These are phyloP conservation scores for Scaptomyza flava DNA, from an alignment of 2,888 invertebrate genomes.

Conservation along the genomic window DNA sequence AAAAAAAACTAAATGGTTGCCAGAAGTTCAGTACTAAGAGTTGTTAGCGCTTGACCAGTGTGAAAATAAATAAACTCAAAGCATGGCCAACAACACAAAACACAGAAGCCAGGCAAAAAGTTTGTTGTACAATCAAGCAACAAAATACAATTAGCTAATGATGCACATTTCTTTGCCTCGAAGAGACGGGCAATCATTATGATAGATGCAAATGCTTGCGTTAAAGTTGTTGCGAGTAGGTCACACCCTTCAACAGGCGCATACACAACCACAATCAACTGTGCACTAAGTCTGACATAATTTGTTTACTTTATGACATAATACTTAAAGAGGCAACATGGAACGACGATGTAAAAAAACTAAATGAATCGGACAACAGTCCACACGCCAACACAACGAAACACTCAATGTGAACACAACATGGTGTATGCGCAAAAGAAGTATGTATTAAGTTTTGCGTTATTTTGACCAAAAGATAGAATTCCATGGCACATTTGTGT, in stretches of 20 bases:
- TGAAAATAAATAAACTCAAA: constrained; percentile 18
- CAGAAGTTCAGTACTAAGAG: neutral
- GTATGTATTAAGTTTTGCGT: constrained; percentile 6
- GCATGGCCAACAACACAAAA: constrained; percentile 4
- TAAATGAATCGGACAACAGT: constrained; percentile 19
- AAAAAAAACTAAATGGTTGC: neutral
- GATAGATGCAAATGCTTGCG: constrained; percentile 52
- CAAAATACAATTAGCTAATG: constrained; percentile 27
- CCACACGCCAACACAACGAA: neutral
- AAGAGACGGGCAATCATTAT: constrained; percentile 19
- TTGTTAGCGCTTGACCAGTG: constrained; percentile 6
- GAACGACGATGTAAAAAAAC: constrained; percentile 1
- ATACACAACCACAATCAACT: constrained; percentile 2
- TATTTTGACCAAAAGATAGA: constrained; percentile 19
- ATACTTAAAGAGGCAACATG: constrained; percentile 52
- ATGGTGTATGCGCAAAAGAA: constrained; percentile 38
- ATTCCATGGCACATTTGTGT: constrained; percentile 27
- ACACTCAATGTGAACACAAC: constrained; percentile 15
- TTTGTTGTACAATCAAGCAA: constrained; percentile 6
- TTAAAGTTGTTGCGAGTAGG: constrained; percentile 37
- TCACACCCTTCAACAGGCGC: constrained; percentile 14
- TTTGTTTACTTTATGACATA: constrained; percentile 76
- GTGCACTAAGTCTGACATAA: constrained; percentile 50
- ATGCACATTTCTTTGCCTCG: constrained; percentile 27
- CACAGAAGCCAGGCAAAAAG: constrained; percentile 30